Evolutionary conservation across 2,797 vertebrate genomes (phyloP).

Genomic region (Triplophysa bombifrons): DNA sequence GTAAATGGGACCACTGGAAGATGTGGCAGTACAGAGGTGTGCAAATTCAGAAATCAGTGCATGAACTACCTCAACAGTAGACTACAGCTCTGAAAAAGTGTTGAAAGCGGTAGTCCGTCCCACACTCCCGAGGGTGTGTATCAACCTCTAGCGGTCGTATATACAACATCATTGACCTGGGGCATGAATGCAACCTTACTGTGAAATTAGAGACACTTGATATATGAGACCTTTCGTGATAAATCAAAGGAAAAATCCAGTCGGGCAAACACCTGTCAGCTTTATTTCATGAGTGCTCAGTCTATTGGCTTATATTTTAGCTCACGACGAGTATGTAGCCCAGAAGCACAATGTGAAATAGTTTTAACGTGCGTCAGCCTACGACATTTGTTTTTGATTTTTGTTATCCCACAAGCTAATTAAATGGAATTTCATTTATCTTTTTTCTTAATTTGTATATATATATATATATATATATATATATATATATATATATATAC

Average conservation of each 20-base stretch:
- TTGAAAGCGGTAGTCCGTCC: slow-evolving; percentile 81
- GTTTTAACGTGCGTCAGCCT: background rate
- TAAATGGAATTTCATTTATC: too few relatives aligned
- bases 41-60: slow-evolving; percentile 13
- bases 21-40: background rate
- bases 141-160: slow-evolving; percentile 93
- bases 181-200: slow-evolving; percentile 90
- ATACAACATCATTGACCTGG: slow-evolving; percentile 86
- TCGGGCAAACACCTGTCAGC: slow-evolving; percentile 42
- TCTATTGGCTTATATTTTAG: background rate
- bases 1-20: background rate
- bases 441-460: background rate
- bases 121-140: slow-evolving; percentile 84
- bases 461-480: too few relatives aligned
- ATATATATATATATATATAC: too few relatives aligned
- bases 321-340: background rate
- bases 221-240: slow-evolving; percentile 88
- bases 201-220: slow-evolving; percentile 99
- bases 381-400: too few relatives aligned
- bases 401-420: too few relatives aligned
- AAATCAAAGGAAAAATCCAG: slow-evolving; percentile 72
- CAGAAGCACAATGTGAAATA: background rate
- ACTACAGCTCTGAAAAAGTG: slow-evolving; percentile 57
- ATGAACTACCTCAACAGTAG: slow-evolving; percentile 44
- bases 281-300: slow-evolving; percentile 13